A percentile compares a stretch with the other conserved stretches of the same genome.
phyloP scores from a whole-genome alignment of 2,888 invertebrate genomes.

The Oligia strigilis region DNA sequence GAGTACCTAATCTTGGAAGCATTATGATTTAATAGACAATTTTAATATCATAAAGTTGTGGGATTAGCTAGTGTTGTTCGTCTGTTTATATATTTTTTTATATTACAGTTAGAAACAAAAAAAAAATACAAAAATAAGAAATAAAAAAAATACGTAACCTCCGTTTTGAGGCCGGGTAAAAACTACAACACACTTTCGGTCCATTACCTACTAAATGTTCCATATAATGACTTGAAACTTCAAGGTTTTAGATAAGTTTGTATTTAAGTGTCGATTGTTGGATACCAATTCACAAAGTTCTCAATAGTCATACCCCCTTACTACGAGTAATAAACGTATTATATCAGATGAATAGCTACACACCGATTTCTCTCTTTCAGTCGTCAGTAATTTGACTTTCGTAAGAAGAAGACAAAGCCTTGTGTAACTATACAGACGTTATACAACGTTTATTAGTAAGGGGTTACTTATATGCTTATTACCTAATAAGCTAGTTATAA shows the following conservation, averaged over 20 bases:
- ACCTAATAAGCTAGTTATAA: not conserved
- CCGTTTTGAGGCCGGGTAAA: not conserved
- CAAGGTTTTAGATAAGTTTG: too few species aligned
- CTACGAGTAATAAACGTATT: too few species aligned
- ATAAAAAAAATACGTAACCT: not conserved
- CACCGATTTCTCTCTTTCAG: too few species aligned
- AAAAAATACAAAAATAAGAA: not conserved
- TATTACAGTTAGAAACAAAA: too few species aligned
- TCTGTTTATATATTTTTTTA: too few species aligned
- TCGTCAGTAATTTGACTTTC: too few species aligned
- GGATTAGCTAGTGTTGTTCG: not conserved
- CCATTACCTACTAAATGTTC: not conserved
- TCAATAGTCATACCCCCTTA: too few species aligned
- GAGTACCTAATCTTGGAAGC: slow-evolving; percentile 13
- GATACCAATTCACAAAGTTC: not conserved
- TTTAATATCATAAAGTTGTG: not conserved
- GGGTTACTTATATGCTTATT: not conserved
- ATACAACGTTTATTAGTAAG: too few species aligned
- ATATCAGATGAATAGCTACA: too few species aligned
- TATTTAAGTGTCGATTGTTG: too few species aligned
- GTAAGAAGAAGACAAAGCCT: too few species aligned
- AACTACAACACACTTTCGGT: not conserved
- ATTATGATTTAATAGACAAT: not conserved
- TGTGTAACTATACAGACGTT: too few species aligned
- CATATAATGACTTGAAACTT: not conserved